Conservation (phyloP, 2,888 invertebrate species). For the Mesorhabditis belari region DNA sequence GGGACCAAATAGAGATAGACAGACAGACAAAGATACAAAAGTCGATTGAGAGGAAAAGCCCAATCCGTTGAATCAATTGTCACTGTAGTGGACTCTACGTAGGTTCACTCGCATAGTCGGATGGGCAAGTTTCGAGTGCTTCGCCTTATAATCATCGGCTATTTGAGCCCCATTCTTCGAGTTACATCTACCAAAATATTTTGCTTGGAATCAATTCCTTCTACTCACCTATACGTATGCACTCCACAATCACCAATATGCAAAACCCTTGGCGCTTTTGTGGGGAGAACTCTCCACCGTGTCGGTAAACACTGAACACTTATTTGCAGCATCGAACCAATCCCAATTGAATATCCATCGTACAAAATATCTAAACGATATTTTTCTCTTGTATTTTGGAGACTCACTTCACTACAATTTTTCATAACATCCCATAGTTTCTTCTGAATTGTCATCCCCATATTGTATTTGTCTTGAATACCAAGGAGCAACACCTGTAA, state of each 20-base stretch:
- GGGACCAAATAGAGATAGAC: no score
- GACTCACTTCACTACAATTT: constrained; percentile 64
- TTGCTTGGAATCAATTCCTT: constrained; percentile 11
- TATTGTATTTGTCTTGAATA: constrained; percentile 88
- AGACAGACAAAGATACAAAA: no score
- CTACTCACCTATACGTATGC: constrained; percentile 39
- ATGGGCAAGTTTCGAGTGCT: neutral
- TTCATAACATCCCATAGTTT: constrained; percentile 78
- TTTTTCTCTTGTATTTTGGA: neutral
- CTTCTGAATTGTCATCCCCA: constrained; percentile 93
- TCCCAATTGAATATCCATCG: constrained; percentile 99
- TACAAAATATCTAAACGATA: constrained; percentile 72
- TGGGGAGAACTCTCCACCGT: constrained; percentile 72
- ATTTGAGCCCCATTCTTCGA: neutral
- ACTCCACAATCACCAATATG: constrained; percentile 96
- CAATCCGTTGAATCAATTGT: no score
- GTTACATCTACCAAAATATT: constrained; percentile 8
- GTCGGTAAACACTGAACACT: constrained; percentile 47
- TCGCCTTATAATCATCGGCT: neutral
- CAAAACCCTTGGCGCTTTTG: constrained; percentile 80
- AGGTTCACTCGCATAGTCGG: neutral
- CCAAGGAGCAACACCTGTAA: neutral
- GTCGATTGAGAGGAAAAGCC: no score
- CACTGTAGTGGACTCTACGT: no score
- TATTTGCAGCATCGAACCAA: constrained; percentile 72